Base-by-base conservation (phyloP, 2,888 invertebrate genomes). In the Scaptomyza tumidula region DNA sequence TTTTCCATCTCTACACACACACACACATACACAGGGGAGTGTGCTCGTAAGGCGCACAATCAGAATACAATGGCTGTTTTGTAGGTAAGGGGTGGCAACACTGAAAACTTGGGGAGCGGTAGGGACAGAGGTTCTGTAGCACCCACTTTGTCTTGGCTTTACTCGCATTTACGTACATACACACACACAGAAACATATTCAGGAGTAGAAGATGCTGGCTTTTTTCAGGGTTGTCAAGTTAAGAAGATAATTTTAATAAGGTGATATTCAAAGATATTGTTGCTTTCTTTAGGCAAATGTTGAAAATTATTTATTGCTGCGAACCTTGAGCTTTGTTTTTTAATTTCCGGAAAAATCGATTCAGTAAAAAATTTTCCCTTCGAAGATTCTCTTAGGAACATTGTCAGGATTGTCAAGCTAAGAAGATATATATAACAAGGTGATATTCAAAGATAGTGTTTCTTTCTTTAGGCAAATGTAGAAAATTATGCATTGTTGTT, bases 1-100 rank as follows among this genome's bases (percentile, higher is more conserved):
- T 91, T 90, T 91, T 86, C 78, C 84, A 80, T 80, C 70, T 80
- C 62, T 65, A 63, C 64, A 72, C 74, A 77, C n/a, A n/a, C 80
- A 73, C 67, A 58, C 63, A 69, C 57, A 71, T 59, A 56, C 7
- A 66, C 44, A 53, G 11, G 50, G 19, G 11, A 41, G 52, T 19
- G 13, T 31, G 31, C 52, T 46, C 54, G 68, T 49, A 71, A 59
- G 71, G 76, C 75, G 76, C 75, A 75, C 75, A 75, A 75, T 72
- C 75, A 75, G 76, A 75, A 76, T 75, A 75, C 76, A 82, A 82
- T 83, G 86, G 86, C 78, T 73, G 81, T 75, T 78, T 73, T 45
- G 14, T 10, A 19, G 35, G 14, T 6, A 9, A 10, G 80, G 80
- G 75, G 13, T 6, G 77, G 39, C 48, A 56, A 56, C 27, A 19